Base-by-base conservation (phyloP, 2,888 invertebrate genomes). In the Diploptera punctata region DNA sequence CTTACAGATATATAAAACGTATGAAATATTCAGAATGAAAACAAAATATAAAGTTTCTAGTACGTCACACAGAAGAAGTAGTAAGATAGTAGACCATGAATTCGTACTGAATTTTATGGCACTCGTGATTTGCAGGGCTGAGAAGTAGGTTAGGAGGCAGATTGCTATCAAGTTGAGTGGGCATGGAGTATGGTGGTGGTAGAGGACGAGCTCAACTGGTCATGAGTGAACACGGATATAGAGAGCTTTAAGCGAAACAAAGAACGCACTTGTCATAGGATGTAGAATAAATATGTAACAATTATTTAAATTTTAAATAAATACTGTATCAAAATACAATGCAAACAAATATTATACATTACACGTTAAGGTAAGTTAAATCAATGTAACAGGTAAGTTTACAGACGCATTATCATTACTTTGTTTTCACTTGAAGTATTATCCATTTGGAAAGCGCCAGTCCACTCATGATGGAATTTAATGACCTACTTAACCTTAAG, bases 161-260 rank as follows among this genome's bases (percentile, higher is more conserved):
- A 29, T 26, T 9, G 44, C 47, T 47, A 18, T 47, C 29, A 65
- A 47, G 26, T 65, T 65, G 65, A 65, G 65, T 65, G 65, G 47
- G 65, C 47, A 47, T 18, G 26, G 65, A 44, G 26, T 65, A 44
- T 43, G 44, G 16, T 29, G 29, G 29, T 57, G 29, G 57, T 57
- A 29, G 57, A 24, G 19, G 44, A 65, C 26, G 26, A 47, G 65
- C 65, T 65, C 65, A 26, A 44, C 65, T 16, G 47, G 65, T 65
- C 65, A 65, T 26, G 44, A 65, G 47, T 65, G 65, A 65, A 65
- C 29, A 47, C 65, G 65, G 65, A 65, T 65, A 47, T 65, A 65
- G 18, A n/a, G 57, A n/a, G 26, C 57, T 57, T n/a, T 57, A 26
- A 57, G 57, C 26, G 16, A 57, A 57, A 57, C 57, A 57, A 57